Evolutionary conservation across 2,113 vertebrate species (phyloP).

Genomic region (Ptyas mucosa): DNA sequence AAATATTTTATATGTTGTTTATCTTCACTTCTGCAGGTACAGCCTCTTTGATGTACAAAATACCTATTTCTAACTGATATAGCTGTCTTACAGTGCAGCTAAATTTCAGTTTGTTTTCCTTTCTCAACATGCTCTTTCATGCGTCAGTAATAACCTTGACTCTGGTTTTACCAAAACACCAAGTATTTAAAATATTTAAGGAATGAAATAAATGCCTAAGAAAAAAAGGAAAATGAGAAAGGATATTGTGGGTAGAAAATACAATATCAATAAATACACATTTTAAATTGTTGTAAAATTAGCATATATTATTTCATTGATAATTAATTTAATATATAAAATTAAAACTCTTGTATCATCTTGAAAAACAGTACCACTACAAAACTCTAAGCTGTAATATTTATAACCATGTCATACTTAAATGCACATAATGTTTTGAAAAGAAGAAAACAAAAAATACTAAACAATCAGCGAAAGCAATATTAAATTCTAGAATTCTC

Average conservation of each 20-base stretch:
- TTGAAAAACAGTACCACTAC: not conserved
- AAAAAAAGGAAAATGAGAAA: not conserved
- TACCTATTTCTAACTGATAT: not conserved
- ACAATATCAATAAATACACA: not conserved
- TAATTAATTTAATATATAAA: not conserved
- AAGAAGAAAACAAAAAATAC: not conserved
- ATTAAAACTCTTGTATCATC: not conserved
- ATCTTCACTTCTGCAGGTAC: not conserved
- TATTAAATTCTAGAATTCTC: not conserved
- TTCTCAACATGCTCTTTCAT: not conserved
- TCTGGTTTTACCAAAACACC: not conserved
- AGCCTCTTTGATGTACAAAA: not conserved
- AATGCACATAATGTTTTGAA: not conserved
- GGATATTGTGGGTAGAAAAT: not conserved
- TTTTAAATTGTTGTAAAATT: not conserved
- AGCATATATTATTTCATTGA: not conserved
- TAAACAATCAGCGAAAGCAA: not conserved
- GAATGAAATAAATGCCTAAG: not conserved
- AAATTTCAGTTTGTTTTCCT: not conserved
- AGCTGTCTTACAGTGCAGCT: not conserved
- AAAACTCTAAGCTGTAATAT: not conserved
- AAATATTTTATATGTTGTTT: not conserved
- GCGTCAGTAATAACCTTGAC: conserved; percentile 18
- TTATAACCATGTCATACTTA: not conserved
- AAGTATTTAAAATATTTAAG: not conserved